Evolutionary conservation across 2,888 invertebrate species (phyloP).

Genomic region (Philopedon plagiatum): DNA sequence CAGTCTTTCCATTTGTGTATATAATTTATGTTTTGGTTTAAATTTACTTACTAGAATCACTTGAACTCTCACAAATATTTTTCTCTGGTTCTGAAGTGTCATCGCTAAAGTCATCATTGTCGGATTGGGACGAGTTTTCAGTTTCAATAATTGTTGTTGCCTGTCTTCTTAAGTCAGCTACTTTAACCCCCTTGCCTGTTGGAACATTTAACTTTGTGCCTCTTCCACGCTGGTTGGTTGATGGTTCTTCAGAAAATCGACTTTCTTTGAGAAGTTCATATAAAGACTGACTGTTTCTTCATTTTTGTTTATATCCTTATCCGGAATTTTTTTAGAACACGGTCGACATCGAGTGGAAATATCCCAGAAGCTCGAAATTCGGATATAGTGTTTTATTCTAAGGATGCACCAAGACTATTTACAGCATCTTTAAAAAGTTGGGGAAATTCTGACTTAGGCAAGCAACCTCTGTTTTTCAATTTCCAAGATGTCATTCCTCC

Average conservation of each 20-base stretch:
- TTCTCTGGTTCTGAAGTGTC: too few relatives aligned
- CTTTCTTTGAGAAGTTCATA: not conserved
- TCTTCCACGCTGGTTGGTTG: not conserved
- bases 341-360: slow-evolving; percentile 16
- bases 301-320: too few relatives aligned
- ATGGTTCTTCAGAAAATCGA: not conserved
- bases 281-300: too few relatives aligned
- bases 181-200: not conserved
- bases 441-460: slow-evolving; percentile 37
- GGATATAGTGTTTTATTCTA: slow-evolving; percentile 19
- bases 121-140: too few relatives aligned
- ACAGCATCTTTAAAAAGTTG: slow-evolving; percentile 31
- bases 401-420: slow-evolving; percentile 3
- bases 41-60: too few relatives aligned
- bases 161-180: too few relatives aligned
- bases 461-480: slow-evolving; percentile 24
- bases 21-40: not conserved
- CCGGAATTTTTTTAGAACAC: slow-evolving; percentile 26
- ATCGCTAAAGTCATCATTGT: too few relatives aligned
- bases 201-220: not conserved
- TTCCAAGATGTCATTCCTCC: slow-evolving; percentile 36
- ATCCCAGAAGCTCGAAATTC: slow-evolving; percentile 32
- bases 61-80: too few relatives aligned
- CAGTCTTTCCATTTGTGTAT: not conserved
- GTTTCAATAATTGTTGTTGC: too few relatives aligned